These are phyloP conservation scores for Dipodomys spectabilis DNA, from an alignment of 2,113 vertebrate species.

Conservation along the genomic window DNA sequence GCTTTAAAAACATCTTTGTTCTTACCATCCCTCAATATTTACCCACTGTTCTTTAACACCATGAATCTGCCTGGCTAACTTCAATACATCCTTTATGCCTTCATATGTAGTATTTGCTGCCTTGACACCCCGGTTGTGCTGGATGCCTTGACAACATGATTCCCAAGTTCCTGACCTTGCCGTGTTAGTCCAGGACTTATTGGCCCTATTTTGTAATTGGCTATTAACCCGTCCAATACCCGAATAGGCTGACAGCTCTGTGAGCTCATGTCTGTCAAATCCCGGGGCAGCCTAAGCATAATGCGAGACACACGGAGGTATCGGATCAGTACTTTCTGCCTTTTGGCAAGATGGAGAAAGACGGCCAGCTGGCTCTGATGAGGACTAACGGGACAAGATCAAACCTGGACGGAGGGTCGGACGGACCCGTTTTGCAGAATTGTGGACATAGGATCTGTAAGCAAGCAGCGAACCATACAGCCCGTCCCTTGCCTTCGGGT, in stretches of 20 bases:
- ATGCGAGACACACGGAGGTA: not conserved
- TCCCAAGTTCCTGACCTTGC: not conserved
- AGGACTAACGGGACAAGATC: not conserved
- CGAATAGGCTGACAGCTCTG: constrained; percentile 18
- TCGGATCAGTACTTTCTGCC: constrained; percentile 24
- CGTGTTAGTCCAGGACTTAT: constrained; percentile 20
- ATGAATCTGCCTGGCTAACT: constrained; percentile 26
- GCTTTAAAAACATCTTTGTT: constrained; percentile 37
- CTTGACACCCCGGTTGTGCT: constrained; percentile 18
- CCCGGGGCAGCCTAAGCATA: constrained; percentile 20
- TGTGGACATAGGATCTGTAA: not conserved
- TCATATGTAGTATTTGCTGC: constrained; percentile 6
- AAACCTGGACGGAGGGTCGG: not conserved
- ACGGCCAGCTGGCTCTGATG: not conserved
- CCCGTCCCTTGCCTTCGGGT: not conserved
- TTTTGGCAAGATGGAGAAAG: constrained; percentile 27
- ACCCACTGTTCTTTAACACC: not conserved
- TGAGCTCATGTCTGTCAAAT: constrained; percentile 50
- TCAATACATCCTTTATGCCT: not conserved
- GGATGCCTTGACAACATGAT: not conserved
- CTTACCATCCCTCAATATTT: not conserved
- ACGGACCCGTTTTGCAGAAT: not conserved
- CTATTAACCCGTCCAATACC: constrained; percentile 10
- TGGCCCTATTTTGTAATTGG: constrained; percentile 39
- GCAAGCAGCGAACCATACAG: not conserved